These are phyloP conservation scores for Ctenopoma multispine DNA, from an alignment of 2,797 vertebrate species.

Conservation along the genomic window DNA sequence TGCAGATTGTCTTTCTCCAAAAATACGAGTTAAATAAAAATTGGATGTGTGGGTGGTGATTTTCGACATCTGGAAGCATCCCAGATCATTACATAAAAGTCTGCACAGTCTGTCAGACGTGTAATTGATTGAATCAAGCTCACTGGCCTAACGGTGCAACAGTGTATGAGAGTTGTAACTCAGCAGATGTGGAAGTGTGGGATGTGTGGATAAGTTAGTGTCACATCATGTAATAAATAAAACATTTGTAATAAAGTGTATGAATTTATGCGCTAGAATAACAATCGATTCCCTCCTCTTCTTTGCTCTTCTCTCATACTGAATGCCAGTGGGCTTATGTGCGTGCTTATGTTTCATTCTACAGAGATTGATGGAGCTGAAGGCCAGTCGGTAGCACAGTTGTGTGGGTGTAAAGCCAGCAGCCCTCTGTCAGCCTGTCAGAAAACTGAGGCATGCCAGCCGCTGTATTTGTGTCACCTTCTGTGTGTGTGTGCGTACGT, in stretches of 20 bases:
- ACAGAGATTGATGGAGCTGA: slow-evolving; percentile 68
- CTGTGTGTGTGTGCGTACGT: slow-evolving; percentile 22
- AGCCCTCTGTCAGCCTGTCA: slow-evolving; percentile 76
- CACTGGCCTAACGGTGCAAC: background rate
- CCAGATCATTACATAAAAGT: slow-evolving; percentile 18
- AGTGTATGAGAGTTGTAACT: slow-evolving; percentile 1
- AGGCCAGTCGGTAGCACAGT: slow-evolving; percentile 63
- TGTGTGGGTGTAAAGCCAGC: slow-evolving; percentile 71
- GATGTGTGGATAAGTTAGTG: slow-evolving; percentile 2
- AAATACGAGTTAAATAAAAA: slow-evolving; percentile 23
- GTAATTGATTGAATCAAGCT: slow-evolving; percentile 14
- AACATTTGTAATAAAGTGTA: background rate
- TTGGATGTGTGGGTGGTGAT: slow-evolving; percentile 28
- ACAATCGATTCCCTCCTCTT: background rate
- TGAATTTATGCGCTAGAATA: slow-evolving; percentile 5
- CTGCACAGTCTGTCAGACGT: slow-evolving; percentile 12
- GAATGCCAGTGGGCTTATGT: slow-evolving; percentile 34
- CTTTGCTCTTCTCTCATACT: background rate
- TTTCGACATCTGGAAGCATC: slow-evolving; percentile 26
- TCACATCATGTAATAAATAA: slow-evolving; percentile 6
- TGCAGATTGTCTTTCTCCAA: slow-evolving; percentile 22
- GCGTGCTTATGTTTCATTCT: slow-evolving; percentile 64
- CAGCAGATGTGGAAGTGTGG: slow-evolving; percentile 4
- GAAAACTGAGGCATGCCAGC: slow-evolving; percentile 67
- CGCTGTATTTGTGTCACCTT: slow-evolving; percentile 51